Base-by-base conservation (phyloP, 1,140 invertebrate genomes). In the Hylyphantes graminicola region DNA sequence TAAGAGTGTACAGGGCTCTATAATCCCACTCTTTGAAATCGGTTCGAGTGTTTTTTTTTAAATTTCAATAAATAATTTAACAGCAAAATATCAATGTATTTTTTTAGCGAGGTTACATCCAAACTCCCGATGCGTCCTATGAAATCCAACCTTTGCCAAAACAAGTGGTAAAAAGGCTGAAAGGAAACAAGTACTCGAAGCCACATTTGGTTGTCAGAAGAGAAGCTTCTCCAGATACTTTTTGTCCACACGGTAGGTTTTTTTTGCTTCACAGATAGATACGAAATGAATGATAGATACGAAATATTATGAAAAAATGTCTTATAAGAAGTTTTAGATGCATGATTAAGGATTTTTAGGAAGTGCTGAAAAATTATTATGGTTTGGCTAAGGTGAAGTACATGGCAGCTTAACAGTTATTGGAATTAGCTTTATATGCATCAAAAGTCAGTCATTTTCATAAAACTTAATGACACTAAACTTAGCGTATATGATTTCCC, bases 51-150 rank as follows among this genome's bases (percentile, higher is more conserved):
- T 19, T 9, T 53, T 19, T 9, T 53, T 13, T 50, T 51, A 6
- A 13, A 51, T 63, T 17, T 0, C 15, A 70, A 51, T n/a, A 13
- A 63, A 64, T 10, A 15, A 0, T 17, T 67, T 67, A 4, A 12
- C 21, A 12, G 19, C 35, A 17, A 19, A 72, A 54, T 55, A 57
- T 67, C 11, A 67, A 61, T 17, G 57, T 7, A 15, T 59, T 59
- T 61, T 80, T 72, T 70, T 19, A 87, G 87, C 75, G 86, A 85
- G 87, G 87, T 17, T 77, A 85, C 35, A 86, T 87, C 55, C 85
- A 87, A 19, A 86, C 83, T 11, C 15, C 80, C 7, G 51, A 59
- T 51, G 77, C 61, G 7, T 75, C 80, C 48, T 87, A 83, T 54
- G 55, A 81, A 17, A 86, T 87, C 48, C 86, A 86, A 55, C 87